A percentile compares a stretch with the other conserved stretches of the same genome.
Conservation (phyloP, 2,888 invertebrate genomes). For the Imbricaverruca yamaguchii region DNA sequence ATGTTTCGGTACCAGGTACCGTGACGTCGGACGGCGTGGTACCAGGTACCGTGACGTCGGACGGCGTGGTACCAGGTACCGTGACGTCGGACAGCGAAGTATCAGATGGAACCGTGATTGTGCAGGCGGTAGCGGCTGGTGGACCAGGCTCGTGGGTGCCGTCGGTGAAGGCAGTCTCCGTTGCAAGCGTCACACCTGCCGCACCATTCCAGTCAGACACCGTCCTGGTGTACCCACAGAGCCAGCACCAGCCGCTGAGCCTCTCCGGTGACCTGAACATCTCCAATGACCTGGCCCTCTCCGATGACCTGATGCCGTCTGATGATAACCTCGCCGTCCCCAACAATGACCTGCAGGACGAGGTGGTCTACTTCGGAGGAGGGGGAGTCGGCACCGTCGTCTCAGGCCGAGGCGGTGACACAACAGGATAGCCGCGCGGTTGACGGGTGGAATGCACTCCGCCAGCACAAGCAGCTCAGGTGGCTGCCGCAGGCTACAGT, state of each 20-base stretch:
- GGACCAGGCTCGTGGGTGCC: not conserved
- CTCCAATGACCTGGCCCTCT: not conserved
- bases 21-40: too few relatives aligned
- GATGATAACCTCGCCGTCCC: not conserved
- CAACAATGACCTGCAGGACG: not conserved
- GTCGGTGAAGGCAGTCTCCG: not conserved
- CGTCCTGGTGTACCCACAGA: not conserved
- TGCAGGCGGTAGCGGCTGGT: not conserved
- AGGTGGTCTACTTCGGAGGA: not conserved
- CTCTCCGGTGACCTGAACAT: too few relatives aligned
- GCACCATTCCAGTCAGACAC: not conserved
- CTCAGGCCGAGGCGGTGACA: not conserved
- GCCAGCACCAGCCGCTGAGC: not conserved
- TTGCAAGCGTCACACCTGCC: too few relatives aligned
- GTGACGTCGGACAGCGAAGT: too few relatives aligned
- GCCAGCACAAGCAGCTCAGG: too few relatives aligned
- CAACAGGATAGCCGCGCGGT: too few relatives aligned
- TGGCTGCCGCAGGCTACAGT: too few relatives aligned
- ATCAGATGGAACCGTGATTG: constrained; percentile 1
- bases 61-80: too few relatives aligned
- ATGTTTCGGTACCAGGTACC: too few relatives aligned
- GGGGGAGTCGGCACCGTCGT: not conserved
- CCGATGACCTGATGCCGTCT: not conserved
- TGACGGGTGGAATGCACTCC: too few relatives aligned
- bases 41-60: too few relatives aligned